Percentiles rank a stretch among this genome's conserved stretches.
phyloP scores from a whole-genome alignment of 1,140 invertebrate genomes.

The Phocides pigmalion region DNA sequence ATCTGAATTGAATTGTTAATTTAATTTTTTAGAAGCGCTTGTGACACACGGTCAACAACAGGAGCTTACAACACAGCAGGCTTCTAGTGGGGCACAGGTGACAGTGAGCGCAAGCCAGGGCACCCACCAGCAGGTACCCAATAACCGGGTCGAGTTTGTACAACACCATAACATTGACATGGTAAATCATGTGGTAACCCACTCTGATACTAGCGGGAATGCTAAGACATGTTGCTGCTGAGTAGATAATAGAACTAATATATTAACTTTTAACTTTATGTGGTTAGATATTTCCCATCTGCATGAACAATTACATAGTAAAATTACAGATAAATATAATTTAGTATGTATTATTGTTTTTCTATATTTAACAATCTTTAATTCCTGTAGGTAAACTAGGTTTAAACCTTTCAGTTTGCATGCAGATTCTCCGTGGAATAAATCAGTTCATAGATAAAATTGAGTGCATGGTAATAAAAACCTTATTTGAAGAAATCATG shows the following conservation, averaged over 20 bases:
- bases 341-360: background rate
- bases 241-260: constrained; percentile 50
- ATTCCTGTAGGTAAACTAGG: background rate
- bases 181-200: constrained; percentile 76
- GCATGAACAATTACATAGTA: constrained; percentile 17
- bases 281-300: constrained; percentile 14
- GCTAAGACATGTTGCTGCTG: constrained; percentile 52
- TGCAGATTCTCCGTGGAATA: constrained; percentile 4
- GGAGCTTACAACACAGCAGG: constrained; percentile 50
- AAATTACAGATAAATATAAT: background rate
- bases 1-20: background rate
- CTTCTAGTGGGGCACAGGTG: constrained; percentile 45
- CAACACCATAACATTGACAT: constrained; percentile 82
- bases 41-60: constrained; percentile 73
- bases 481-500: background rate
- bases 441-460: background rate
- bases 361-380: constrained; percentile 3
- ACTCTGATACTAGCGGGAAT: constrained; percentile 66
- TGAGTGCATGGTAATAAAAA: constrained; percentile 15
- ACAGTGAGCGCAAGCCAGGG: constrained; percentile 48
- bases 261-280: constrained; percentile 12
- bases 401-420: constrained; percentile 3
- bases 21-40: constrained; percentile 66
- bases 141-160: constrained; percentile 80
- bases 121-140: constrained; percentile 77